Conservation (phyloP, 2,797 vertebrate genomes). For the Eospalax fontanierii region DNA sequence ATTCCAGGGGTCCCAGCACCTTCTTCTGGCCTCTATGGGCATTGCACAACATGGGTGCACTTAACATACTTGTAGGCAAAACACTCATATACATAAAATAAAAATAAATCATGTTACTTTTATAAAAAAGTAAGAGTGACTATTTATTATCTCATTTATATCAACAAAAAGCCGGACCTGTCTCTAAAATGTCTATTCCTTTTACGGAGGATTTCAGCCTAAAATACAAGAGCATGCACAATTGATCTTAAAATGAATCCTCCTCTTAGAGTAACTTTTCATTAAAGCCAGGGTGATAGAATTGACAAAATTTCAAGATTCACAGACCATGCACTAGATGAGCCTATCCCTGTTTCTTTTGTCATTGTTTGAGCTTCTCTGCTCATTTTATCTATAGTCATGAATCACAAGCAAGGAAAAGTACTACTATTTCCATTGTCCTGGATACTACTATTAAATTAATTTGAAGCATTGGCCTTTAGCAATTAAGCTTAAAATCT, state of each 20-base stretch:
- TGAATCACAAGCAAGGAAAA: slow-evolving; percentile 51
- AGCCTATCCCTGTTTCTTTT: neutral
- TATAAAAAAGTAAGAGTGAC: neutral
- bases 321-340: neutral
- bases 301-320: slow-evolving; percentile 21
- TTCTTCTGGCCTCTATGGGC: no score
- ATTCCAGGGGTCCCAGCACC: no score
- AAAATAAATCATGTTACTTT: no score
- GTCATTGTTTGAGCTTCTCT: slow-evolving; percentile 26
- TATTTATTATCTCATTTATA: slow-evolving; percentile 28
- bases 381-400: neutral
- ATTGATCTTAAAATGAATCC: slow-evolving; percentile 25
- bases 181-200: slow-evolving; percentile 54
- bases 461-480: slow-evolving; percentile 50
- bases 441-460: slow-evolving; percentile 50
- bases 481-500: slow-evolving; percentile 37
- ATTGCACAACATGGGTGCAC: no score
- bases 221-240: slow-evolving; percentile 31
- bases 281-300: slow-evolving; percentile 39
- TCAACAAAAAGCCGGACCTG: neutral
- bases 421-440: slow-evolving; percentile 29
- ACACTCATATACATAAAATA: no score
- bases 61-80: no score
- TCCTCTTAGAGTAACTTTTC: slow-evolving; percentile 51
- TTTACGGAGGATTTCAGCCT: slow-evolving; percentile 52